phyloP scores from a whole-genome alignment of 2,113 vertebrate genomes.

The Taurulus bubalis region DNA sequence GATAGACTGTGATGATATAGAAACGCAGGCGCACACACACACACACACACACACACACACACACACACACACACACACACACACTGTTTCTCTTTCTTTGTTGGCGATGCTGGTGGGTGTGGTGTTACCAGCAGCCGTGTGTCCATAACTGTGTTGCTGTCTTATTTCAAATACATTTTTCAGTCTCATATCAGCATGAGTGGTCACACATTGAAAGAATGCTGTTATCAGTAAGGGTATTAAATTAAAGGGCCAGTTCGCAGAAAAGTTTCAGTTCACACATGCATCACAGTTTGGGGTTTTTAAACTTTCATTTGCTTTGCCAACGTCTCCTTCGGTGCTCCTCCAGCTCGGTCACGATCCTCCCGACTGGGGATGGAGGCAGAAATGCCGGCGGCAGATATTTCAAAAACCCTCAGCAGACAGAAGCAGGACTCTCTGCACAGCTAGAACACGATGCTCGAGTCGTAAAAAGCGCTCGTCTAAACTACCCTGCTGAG shows the following conservation, averaged over 20 bases:
- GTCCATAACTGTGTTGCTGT: neutral
- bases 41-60: conserved; percentile 3
- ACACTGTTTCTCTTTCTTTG: conserved; percentile 7
- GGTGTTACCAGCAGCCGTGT: conserved; percentile 15
- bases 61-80: conserved; percentile 3
- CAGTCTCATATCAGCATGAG: neutral
- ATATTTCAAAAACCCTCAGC: neutral
- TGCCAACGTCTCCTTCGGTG: neutral
- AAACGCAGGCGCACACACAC: conserved; percentile 13
- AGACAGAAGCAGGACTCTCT: neutral
- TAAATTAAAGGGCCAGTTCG: conserved; percentile 15
- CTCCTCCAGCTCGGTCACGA: neutral
- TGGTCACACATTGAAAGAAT: neutral
- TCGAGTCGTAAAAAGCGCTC: neutral
- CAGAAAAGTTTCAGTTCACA: neutral
- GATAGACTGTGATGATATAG: neutral
- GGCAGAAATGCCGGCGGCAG: neutral
- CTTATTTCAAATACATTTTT: neutral
- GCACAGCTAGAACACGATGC: neutral
- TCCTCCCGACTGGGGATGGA: neutral
- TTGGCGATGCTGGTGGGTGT: conserved; percentile 25
- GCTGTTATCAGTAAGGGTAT: neutral
- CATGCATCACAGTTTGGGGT: neutral
- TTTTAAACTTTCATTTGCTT: neutral
- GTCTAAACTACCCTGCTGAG: neutral